phyloP scores from a whole-genome alignment of 2,113 vertebrate genomes.

The Caranx melampygus region DNA sequence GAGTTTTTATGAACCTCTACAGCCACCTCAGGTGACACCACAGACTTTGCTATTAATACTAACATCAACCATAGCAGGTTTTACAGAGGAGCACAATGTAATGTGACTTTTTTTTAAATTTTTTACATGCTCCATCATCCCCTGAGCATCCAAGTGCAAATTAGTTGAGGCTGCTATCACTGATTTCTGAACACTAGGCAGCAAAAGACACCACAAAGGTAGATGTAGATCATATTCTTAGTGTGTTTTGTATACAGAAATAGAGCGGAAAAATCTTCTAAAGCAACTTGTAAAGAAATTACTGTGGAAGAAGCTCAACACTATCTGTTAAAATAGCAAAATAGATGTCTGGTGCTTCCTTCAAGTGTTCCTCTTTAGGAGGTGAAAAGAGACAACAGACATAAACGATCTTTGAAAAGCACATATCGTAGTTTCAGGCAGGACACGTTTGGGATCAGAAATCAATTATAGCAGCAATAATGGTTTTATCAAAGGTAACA shows the following conservation, averaged over 20 bases:
- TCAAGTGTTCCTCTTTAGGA: neutral
- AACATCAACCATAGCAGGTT: neutral
- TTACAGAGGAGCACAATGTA: neutral
- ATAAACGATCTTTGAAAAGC: neutral
- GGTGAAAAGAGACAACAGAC: neutral
- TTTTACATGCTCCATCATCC: neutral
- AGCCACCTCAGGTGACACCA: neutral
- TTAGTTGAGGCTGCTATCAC: neutral
- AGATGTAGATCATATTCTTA: neutral
- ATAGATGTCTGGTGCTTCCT: neutral
- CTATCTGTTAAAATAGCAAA: neutral
- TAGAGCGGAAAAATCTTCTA: neutral
- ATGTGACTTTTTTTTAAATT: neutral
- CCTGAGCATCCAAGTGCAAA: slow-evolving; percentile 19
- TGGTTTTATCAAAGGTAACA: neutral
- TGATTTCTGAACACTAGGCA: slow-evolving; percentile 37
- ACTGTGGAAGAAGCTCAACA: no score
- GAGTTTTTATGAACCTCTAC: neutral
- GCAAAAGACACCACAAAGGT: slow-evolving; percentile 2
- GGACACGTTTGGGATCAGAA: neutral
- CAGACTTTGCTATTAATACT: slow-evolving; percentile 1
- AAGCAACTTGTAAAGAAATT: neutral
- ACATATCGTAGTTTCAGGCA: neutral
- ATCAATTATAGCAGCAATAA: slow-evolving; percentile 23
- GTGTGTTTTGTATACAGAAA: neutral